A percentile compares a stretch with the other conserved stretches of the same genome.
Conservation (phyloP, 2,113 vertebrate species). For the Sialia sialis region DNA sequence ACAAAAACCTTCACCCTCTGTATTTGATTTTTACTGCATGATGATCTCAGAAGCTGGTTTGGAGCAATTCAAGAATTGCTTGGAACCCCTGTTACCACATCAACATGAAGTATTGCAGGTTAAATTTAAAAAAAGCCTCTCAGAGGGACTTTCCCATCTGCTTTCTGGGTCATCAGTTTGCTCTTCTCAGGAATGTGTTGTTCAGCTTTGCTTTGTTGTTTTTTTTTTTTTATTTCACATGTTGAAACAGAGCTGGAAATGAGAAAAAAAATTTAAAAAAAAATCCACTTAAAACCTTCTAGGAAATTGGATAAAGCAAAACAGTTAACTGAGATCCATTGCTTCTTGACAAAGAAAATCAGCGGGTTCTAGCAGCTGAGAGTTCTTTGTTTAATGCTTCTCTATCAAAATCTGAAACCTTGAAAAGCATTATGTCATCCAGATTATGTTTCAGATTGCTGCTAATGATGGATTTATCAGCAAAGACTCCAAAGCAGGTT, state of each 20-base stretch:
- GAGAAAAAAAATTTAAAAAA: not conserved
- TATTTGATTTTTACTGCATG: not conserved
- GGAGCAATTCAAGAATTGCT: not conserved
- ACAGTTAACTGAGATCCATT: not conserved
- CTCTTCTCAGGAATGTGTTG: not conserved
- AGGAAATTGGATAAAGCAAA: not conserved
- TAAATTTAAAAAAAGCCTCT: not conserved
- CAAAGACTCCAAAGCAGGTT: not conserved
- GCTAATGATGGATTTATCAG: not conserved
- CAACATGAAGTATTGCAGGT: not conserved
- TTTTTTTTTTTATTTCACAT: not conserved
- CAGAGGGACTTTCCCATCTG: not conserved
- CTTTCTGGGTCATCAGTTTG: conserved; percentile 18
- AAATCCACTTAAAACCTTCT: not conserved
- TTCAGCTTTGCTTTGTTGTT: not conserved
- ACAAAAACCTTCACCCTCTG: no score
- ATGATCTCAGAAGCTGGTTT: not conserved
- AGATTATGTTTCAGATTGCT: not conserved
- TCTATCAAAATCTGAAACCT: not conserved
- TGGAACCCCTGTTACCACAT: not conserved
- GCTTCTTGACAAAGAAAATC: not conserved
- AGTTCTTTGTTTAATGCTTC: not conserved
- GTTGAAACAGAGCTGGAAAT: not conserved
- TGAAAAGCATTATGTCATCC: not conserved
- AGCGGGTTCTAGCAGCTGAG: not conserved